A percentile compares a stretch with the other conserved stretches of the same genome.
These are phyloP conservation scores for Oxyruncus cristatus DNA, from an alignment of 2,113 vertebrate species.

Conservation along the genomic window DNA sequence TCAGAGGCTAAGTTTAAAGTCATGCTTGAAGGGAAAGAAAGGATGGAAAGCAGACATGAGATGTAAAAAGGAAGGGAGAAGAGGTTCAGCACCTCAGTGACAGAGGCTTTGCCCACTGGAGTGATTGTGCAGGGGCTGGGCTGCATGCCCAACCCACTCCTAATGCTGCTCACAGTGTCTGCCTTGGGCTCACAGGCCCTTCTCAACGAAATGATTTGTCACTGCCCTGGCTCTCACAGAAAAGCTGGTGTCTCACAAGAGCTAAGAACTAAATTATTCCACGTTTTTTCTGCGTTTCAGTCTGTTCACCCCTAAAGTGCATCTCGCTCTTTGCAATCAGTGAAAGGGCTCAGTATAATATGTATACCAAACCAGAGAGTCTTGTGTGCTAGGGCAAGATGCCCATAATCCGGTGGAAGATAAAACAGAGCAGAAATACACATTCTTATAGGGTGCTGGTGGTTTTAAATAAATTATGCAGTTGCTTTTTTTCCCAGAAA, in stretches of 20 bases:
- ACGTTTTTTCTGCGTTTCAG: not conserved
- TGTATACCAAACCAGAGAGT: accelerated
- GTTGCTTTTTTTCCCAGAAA: not conserved
- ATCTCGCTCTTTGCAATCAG: not conserved
- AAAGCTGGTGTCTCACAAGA: not conserved
- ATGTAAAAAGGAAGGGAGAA: not conserved
- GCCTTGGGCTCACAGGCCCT: not conserved
- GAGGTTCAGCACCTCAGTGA: not conserved
- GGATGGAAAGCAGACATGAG: accelerated
- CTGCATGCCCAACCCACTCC: not conserved
- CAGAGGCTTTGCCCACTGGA: not conserved
- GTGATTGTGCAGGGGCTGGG: accelerated
- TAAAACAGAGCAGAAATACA: not conserved
- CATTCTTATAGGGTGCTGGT: not conserved
- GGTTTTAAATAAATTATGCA: not conserved
- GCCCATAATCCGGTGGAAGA: accelerated
- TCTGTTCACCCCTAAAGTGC: not conserved
- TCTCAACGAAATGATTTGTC: not conserved
- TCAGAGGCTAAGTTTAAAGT: not conserved
- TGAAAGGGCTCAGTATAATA: not conserved
- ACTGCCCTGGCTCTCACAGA: not conserved
- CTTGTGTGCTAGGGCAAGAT: too few species aligned
- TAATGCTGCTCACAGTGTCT: accelerated
- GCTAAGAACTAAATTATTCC: not conserved
- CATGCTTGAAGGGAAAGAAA: not conserved